phyloP scores from a whole-genome alignment of 2,113 vertebrate genomes.

The Benitochromis conjunctus region DNA sequence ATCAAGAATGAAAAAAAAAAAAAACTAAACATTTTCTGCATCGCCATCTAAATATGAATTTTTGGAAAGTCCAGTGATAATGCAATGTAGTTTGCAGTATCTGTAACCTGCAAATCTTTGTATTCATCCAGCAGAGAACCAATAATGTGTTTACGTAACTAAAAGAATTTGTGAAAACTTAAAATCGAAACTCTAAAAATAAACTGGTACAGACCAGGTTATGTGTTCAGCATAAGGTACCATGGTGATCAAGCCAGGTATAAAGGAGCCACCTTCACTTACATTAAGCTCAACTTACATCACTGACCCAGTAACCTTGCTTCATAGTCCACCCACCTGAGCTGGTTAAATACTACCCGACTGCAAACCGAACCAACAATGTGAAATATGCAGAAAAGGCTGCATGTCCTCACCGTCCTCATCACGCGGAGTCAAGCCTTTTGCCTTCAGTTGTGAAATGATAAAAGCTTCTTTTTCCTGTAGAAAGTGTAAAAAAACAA shows the following conservation, averaged over 20 bases:
- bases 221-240: not conserved
- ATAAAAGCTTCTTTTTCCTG: constrained; percentile 92
- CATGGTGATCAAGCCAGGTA: not conserved
- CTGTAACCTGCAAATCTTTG: not conserved
- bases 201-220: not conserved
- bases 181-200: not conserved
- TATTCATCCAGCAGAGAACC: not conserved
- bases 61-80: not conserved
- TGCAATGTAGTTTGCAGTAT: not conserved
- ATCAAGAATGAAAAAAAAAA: too few species aligned
- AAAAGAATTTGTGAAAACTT: not conserved
- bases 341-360: fast-evolving
- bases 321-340: not conserved
- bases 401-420: constrained; percentile 77
- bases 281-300: not conserved
- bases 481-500: not conserved
- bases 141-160: not conserved
- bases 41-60: not conserved
- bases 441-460: constrained; percentile 74
- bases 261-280: not conserved
- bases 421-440: constrained; percentile 75
- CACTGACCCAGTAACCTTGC: not conserved
- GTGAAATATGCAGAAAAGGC: not conserved
- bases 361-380: not conserved
- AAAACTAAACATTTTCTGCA: not conserved